Conservation (phyloP, 2,888 invertebrate species). For the Phengaris alcon region DNA sequence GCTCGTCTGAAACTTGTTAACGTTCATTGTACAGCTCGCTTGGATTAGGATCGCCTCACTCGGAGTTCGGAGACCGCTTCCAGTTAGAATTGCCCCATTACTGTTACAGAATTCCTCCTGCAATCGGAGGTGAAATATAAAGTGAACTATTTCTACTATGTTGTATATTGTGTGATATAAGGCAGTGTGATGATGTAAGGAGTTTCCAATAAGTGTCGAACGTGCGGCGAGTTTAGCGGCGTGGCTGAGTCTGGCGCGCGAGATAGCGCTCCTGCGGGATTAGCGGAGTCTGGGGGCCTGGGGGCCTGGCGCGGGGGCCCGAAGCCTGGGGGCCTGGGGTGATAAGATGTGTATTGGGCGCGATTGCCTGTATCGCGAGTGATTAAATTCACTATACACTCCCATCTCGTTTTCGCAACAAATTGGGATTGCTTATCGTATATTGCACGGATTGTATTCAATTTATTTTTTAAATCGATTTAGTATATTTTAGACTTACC, state of each 20-base stretch:
- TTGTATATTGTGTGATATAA: background rate
- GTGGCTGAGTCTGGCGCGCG: background rate
- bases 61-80: background rate
- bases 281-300: background rate
- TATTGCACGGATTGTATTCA: background rate
- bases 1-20: conserved; percentile 14
- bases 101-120: background rate
- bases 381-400: conserved; percentile 7
- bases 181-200: background rate
- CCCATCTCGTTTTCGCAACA: background rate
- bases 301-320: background rate
- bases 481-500: background rate
- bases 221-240: background rate
- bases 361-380: conserved; percentile 9
- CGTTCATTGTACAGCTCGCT: background rate
- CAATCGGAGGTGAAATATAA: background rate
- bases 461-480: background rate
- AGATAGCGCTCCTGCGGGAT: conserved; percentile 20
- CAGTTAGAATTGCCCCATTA: background rate
- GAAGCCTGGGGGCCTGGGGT: background rate
- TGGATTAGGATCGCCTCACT: background rate
- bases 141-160: background rate
- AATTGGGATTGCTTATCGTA: conserved; percentile 10
- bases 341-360: background rate
- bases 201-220: conserved; percentile 6